Evolutionary conservation across 2,888 invertebrate genomes (phyloP).

Genomic region (Pachliopta kotzebuea): DNA sequence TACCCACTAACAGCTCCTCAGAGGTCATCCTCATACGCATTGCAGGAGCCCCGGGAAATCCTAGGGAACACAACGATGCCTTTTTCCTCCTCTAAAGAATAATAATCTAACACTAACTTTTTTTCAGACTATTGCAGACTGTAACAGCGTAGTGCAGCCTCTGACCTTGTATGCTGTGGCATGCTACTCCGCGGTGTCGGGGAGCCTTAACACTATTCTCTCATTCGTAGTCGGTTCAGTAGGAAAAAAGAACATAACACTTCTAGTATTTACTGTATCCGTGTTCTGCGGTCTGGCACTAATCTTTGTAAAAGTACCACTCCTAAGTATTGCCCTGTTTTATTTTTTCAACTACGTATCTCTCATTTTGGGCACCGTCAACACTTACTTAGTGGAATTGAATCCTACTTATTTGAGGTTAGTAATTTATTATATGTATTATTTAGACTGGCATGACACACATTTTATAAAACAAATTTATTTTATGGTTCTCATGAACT

Average conservation of each 20-base stretch:
- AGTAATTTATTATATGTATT: not conserved
- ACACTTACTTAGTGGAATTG: conserved; percentile 63
- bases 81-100: too few relatives aligned
- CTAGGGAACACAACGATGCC: too few relatives aligned
- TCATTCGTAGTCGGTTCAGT: conserved; percentile 54
- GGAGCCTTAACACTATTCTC: conserved; percentile 47
- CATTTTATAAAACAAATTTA: too few relatives aligned
- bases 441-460: too few relatives aligned
- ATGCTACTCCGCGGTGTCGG: conserved; percentile 53
- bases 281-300: conserved; percentile 47
- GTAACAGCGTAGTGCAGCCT: conserved; percentile 51
- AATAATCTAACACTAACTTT: not conserved
- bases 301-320: conserved; percentile 51
- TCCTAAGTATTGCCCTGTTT: conserved; percentile 58
- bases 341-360: conserved; percentile 59
- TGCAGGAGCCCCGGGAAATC: too few relatives aligned
- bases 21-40: too few relatives aligned
- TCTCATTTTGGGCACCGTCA: conserved; percentile 60
- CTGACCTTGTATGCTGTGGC: conserved; percentile 62
- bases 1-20: too few relatives aligned
- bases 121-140: conserved; percentile 48
- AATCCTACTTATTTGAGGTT: conserved; percentile 68
- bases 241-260: conserved; percentile 54
- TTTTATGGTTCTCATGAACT: too few relatives aligned
- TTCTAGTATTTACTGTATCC: conserved; percentile 48